Base-by-base conservation (phyloP, 2,797 vertebrate species). In the Chrosomus eos region DNA sequence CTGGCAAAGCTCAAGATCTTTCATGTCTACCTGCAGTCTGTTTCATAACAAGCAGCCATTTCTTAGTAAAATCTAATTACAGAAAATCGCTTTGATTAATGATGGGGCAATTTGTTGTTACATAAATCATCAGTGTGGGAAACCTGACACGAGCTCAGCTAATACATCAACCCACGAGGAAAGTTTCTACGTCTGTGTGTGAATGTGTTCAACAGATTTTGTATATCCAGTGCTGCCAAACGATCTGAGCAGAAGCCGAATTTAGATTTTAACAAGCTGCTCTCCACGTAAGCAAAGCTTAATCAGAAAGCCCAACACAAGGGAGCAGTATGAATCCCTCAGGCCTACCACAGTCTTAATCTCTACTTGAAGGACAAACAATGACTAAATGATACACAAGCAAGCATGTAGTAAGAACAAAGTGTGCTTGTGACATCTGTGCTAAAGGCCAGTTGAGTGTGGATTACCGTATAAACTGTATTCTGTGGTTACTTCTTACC, bases 191-290 rank as follows among this genome's bases (percentile, higher is more conserved):
- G 66, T 38, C 36, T 71, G 9, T n/a, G 23, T 70, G 62, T 68
- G 60, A 83, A 83, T 28, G 60, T 67, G 72, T 75, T 75, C 40
- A 83, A 67, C 62, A 77, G 82, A 77, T 53, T 77, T 76, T 77
- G 33, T 68, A 68, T 43, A 83, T 43, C n/a, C 33, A 40, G 43
- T 13, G 16, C 40, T 83, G 81, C 81, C 81, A 83, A 83, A 53
- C 4, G 9, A 66, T 75, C n/a, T 13, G 23, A 70, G 43, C 81
- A 67, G 71, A 83, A 75, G 81, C 60, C n/a, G 81, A 66, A 75
- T 83, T 84, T 84, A 84, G 82, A 84, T 84, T 77, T 84, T 40
- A 83, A 83, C 45, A 83, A 72, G 55, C 71, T 72, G 68, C 53
- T 81, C 70, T 74, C 70, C 71, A 73, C 28, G 5, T 48, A 62